Evolutionary conservation across 2,797 vertebrate genomes (phyloP), one percentile per base, ranked within the genome.

Genomic region (Odontamblyopus rebecca): DNA sequence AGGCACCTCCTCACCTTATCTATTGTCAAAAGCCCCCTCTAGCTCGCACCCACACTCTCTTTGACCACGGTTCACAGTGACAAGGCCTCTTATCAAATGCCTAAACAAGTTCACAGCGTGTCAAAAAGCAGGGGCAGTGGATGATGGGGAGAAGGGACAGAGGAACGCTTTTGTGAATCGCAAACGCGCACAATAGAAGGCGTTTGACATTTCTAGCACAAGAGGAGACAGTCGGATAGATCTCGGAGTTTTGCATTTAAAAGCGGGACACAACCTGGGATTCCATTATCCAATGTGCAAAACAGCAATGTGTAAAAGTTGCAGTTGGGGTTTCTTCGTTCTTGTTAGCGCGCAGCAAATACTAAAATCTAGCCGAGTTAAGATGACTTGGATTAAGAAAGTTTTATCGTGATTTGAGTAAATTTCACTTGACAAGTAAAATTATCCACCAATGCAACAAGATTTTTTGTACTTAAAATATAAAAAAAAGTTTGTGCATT

Each of bases 11-110:
- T 67, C 80, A 78, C 83, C 81, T 83, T 82, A 85, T 88, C 88
- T 86, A 69, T 80, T 85, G 87, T 88, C 88, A 88, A 76, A 82
- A 82, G 70, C 71, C 81, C 83, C 82, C 82, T 83, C 75, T 60
- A 74, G 77, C 85, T 85, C 85, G 73, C 81, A 76, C 75, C 66
- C 75, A 83, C 75, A 79, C 82, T 80, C 81, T 73, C 79, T 84
- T 76, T 86, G 86, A 84, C 86, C 82, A 79, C 75, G 80, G 79
- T 79, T 86, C 84, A 41, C 32, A 86, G 67, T 78, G 82, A 84
- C 79, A 78, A 79, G 70, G 67, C 70, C 75, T 65, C 81, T 85
- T 85, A 86, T 91, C 85, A 81, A 74, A 80, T 73, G 74, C 76
- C 78, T 70, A 74, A 87, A 87, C 81, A 85, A 81, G 82, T 77